Evolutionary conservation across 2,797 vertebrate genomes (phyloP), one percentile per base, ranked within the genome.

Genomic region (Myiothlypis chrysogaster): DNA sequence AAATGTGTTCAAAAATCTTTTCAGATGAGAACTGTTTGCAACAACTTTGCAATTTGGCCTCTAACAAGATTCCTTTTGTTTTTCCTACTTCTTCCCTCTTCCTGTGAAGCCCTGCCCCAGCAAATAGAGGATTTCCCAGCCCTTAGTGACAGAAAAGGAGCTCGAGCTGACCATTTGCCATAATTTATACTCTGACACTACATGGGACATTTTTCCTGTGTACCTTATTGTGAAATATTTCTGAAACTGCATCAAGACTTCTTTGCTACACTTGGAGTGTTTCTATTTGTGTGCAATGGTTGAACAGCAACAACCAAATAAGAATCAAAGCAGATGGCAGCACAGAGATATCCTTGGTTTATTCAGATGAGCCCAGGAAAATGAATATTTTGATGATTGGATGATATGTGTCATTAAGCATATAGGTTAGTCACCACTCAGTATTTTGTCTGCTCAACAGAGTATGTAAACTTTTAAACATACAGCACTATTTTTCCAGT

Each of bases 271-370:
- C 64, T 59, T 90, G 14, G 43, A 37, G 34, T 65, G 81, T 83
- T 90, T 79, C 83, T 89, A 50, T 72, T 76, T 77, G 56, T 69
- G 68, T 75, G 94, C 68, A 47, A 9, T 64, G 84, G 46, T 30
- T 80, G 83, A 96, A 65, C 34, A 91, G 77, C 59, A 91, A 70
- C 81, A 94, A 90, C 60, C 79, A 94, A 96, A 94, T 94, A 63
- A 93, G 72, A 81, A 72, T 47, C 37, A 14, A 94, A 77, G 44
- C 85, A 90, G 94, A 92, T 95, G 87, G 84, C 65, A 90, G 61
- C 81, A 65, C 35, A 81, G 65, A 94, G 93, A 96, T 87, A 84
- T 50, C 60, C 84, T 77, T 50, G 19, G 18, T 65, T 60, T 94
- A 69, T 95, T 95, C 87, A 69, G 92, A 93, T 82, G 75, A 90